Evolutionary conservation across 2,113 vertebrate species (phyloP).

Genomic region (Oryzias celebensis): DNA sequence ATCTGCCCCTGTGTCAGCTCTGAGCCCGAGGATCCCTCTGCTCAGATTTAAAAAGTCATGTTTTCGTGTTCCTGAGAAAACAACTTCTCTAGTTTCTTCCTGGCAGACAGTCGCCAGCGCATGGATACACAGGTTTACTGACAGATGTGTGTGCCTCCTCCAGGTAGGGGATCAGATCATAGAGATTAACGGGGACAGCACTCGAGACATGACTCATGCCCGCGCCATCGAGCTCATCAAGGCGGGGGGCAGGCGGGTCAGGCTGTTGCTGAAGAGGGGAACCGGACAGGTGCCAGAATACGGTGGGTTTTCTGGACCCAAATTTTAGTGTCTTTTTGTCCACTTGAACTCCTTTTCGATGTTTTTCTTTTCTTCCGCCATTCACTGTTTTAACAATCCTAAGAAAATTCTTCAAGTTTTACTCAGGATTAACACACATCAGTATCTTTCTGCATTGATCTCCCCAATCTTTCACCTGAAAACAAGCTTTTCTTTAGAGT

Average conservation of each 20-base stretch:
- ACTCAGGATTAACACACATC: conserved; percentile 50
- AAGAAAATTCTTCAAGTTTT: conserved; percentile 13
- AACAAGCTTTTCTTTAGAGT: neutral
- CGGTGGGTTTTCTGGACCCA: conserved; percentile 81
- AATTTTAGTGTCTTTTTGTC: neutral
- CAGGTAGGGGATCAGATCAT: conserved; percentile 99
- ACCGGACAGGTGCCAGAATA: conserved; percentile 98
- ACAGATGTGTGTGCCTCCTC: conserved; percentile 29
- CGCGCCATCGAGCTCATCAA: conserved; percentile 99
- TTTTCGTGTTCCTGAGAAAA: conserved; percentile 16
- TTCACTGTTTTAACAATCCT: conserved; percentile 25
- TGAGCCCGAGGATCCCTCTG: conserved; percentile 5
- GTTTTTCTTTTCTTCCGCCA: conserved; percentile 5
- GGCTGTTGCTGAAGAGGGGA: conserved; percentile 93
- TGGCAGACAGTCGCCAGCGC: neutral
- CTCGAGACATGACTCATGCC: conserved; percentile 97
- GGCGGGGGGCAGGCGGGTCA: conserved; percentile 91
- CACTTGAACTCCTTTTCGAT: conserved; percentile 7
- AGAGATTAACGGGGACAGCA: conserved; percentile 99
- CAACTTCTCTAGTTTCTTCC: conserved; percentile 24
- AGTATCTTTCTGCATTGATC: conserved; percentile 30
- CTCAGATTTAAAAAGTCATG: conserved; percentile 11
- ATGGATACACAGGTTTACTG: conserved; percentile 17
- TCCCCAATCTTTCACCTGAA: conserved; percentile 5
- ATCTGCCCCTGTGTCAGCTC: neutral